Conservation (phyloP, 1,140 invertebrate genomes). For the Eriocheir sinensis region DNA sequence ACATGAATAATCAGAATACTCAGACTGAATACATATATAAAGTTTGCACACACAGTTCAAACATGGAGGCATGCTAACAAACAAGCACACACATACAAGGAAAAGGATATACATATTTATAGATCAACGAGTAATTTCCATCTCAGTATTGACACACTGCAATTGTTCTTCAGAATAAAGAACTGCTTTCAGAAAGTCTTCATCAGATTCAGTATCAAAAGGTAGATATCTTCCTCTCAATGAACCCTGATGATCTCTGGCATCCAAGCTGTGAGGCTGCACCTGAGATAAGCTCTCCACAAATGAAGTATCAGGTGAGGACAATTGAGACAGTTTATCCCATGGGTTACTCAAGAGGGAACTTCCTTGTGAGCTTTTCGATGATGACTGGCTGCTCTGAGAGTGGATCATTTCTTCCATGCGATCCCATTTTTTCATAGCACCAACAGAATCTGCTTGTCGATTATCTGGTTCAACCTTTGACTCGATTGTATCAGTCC, state of each 20-base stretch:
- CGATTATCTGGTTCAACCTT: conserved; percentile 17
- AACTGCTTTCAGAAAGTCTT: not conserved
- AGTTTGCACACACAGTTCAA: too few relatives aligned
- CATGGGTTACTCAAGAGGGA: conserved; percentile 55
- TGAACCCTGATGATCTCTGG: too few relatives aligned
- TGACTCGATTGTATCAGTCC: not conserved
- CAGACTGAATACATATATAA: too few relatives aligned
- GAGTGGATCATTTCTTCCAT: conserved; percentile 29
- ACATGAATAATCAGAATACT: too few relatives aligned
- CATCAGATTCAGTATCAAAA: not conserved
- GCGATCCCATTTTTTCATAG: conserved; percentile 53
- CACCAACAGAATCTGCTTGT: not conserved
- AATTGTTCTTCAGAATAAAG: not conserved
- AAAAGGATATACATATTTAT: not conserved
- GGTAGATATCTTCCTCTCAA: not conserved
- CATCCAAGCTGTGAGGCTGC: not conserved
- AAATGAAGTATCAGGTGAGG: conserved; percentile 40
- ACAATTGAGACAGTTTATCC: conserved; percentile 55
- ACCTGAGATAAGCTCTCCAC: conserved; percentile 4
- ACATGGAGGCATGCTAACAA: not conserved
- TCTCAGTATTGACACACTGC: not conserved
- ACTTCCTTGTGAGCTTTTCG: conserved; percentile 27
- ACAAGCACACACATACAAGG: not conserved
- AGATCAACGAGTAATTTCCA: not conserved
- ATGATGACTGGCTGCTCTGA: conserved; percentile 30